phyloP scores from a whole-genome alignment of 2,888 invertebrate species.

The Belgica antarctica region DNA sequence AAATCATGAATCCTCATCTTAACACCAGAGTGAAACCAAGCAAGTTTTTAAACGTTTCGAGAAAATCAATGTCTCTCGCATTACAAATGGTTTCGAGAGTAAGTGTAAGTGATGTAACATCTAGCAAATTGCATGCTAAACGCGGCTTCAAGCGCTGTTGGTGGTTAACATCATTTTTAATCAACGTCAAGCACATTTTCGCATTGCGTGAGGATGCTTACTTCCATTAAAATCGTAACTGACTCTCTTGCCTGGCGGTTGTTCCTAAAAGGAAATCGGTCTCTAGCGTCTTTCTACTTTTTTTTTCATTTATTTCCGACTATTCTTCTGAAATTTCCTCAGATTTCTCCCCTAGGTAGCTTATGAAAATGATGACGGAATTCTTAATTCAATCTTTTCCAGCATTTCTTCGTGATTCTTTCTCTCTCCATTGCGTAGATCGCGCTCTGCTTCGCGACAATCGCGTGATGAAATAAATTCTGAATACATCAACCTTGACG shows the following conservation, averaged over 20 bases:
- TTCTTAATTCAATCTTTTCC: slow-evolving; percentile 18
- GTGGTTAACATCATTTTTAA: slow-evolving; percentile 6
- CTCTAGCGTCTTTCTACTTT: background rate
- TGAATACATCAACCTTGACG: too few species aligned
- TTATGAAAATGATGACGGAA: slow-evolving; percentile 21
- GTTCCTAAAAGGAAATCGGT: too few species aligned
- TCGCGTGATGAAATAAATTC: too few species aligned
- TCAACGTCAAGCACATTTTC: background rate
- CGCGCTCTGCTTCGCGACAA: background rate
- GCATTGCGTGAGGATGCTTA: background rate
- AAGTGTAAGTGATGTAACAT: background rate
- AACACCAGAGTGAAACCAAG: too few species aligned
- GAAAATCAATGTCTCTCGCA: background rate
- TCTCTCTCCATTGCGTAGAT: background rate
- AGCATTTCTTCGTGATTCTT: background rate
- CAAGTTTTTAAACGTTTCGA: background rate
- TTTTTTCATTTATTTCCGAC: background rate
- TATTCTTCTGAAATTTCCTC: background rate
- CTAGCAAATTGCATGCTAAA: too few species aligned
- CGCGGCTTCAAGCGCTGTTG: background rate
- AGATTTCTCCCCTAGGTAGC: too few species aligned
- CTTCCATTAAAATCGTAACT: background rate
- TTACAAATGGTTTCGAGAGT: background rate
- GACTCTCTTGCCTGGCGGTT: background rate
- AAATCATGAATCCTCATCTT: too few species aligned